Conservation (phyloP, 2,113 vertebrate genomes). For the Larimichthys crocea region DNA sequence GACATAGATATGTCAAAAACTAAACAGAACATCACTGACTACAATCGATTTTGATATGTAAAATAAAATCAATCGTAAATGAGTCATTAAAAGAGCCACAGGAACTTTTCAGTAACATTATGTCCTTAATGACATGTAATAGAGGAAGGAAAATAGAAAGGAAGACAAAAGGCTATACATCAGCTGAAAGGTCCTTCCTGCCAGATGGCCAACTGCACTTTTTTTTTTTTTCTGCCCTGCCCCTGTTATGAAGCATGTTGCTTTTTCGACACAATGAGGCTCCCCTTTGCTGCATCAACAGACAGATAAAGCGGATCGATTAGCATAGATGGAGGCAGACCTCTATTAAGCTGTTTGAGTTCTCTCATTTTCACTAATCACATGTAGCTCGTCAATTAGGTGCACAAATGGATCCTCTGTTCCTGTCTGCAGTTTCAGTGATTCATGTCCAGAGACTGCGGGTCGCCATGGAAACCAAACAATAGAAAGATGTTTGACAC, state of each 20-base stretch:
- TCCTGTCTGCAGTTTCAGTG: conserved; percentile 37
- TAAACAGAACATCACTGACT: not conserved
- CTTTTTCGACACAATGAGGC: conserved; percentile 15
- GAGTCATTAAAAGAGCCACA: not conserved
- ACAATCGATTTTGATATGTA: not conserved
- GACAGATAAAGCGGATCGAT: conserved; percentile 51
- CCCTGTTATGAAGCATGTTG: conserved; percentile 6
- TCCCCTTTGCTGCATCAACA: conserved; percentile 25
- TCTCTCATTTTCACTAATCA: conserved; percentile 57
- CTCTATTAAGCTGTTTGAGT: conserved; percentile 41
- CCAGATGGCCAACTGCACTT: conserved; percentile 51
- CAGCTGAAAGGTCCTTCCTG: conserved; percentile 56
- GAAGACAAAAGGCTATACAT: conserved; percentile 27
- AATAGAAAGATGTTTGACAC: conserved; percentile 57
- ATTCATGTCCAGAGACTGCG: conserved; percentile 44
- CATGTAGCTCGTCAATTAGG: conserved; percentile 57
- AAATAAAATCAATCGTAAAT: conserved; percentile 35
- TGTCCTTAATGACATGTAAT: not conserved
- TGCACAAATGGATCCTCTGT: conserved; percentile 47
- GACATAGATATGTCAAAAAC: not conserved
- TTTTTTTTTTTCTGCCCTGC: not conserved
- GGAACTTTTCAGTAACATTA: conserved; percentile 21
- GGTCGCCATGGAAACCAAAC: conserved; percentile 67
- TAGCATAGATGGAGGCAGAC: conserved; percentile 42
- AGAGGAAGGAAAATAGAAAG: conserved; percentile 35